A percentile compares a stretch with the other conserved stretches of the same genome.
Evolutionary conservation across 2,888 invertebrate species (phyloP).

Genomic region (Notocelia uddmanniana): DNA sequence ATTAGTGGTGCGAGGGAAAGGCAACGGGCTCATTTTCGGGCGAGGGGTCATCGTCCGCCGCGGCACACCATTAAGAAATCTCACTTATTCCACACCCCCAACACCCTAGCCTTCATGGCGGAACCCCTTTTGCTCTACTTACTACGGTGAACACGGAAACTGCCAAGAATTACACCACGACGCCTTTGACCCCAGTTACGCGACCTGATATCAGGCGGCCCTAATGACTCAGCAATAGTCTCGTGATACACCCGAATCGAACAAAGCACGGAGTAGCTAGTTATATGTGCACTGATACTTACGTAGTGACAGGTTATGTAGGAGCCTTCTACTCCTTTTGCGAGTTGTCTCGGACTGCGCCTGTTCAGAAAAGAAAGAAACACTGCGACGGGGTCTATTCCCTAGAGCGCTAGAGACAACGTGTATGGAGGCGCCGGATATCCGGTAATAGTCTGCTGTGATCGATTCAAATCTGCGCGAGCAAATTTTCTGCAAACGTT

Average conservation of each 20-base stretch:
- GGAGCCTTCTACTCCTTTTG: constrained; percentile 87
- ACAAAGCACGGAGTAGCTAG: constrained; percentile 60
- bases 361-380: constrained; percentile 85
- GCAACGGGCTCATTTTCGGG: constrained; percentile 60
- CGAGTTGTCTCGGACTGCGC: constrained; percentile 85
- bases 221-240: constrained; percentile 62
- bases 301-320: constrained; percentile 86
- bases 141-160: constrained; percentile 60
- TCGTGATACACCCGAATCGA: constrained; percentile 56
- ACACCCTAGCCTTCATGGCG: constrained; percentile 59
- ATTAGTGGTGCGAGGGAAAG: constrained; percentile 62
- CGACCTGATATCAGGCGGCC: constrained; percentile 50
- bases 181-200: constrained; percentile 45
- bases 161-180: constrained; percentile 57
- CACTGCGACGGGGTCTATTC: constrained; percentile 82
- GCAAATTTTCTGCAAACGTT: constrained; percentile 4
- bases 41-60: constrained; percentile 76
- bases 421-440: constrained; percentile 82
- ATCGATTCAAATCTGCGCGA: constrained; percentile 63
- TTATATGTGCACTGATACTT: constrained; percentile 74
- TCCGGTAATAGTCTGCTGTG: constrained; percentile 69
- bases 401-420: constrained; percentile 81
- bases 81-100: constrained; percentile 14
- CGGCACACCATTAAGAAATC: constrained; percentile 53
- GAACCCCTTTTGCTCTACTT: constrained; percentile 60